A percentile compares a stretch with the other conserved stretches of the same genome.
Conservation (phyloP, 2,797 vertebrate genomes). For the Sebastes minor region DNA sequence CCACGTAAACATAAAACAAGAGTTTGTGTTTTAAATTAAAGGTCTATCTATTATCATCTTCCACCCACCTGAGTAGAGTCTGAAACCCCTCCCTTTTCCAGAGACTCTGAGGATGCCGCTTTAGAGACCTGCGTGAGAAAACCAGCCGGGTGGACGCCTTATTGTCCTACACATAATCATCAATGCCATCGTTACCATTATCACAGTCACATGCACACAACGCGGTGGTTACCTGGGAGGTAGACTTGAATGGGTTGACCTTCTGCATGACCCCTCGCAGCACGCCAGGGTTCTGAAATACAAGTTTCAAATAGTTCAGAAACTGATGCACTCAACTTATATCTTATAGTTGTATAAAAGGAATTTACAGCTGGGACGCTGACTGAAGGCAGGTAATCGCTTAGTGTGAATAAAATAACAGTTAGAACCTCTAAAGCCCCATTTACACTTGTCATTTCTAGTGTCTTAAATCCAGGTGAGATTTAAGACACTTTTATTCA, state of each 20-base stretch:
- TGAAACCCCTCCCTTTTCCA: conserved; percentile 8
- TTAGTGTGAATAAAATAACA: not conserved
- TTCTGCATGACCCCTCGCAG: conserved; percentile 63
- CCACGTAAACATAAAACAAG: too few relatives aligned
- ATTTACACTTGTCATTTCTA: too few relatives aligned
- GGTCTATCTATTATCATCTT: not conserved
- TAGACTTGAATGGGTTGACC: conserved; percentile 67
- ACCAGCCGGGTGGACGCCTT: not conserved
- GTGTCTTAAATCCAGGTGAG: not conserved
- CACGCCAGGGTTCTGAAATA: conserved; percentile 52
- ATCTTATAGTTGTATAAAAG: too few relatives aligned
- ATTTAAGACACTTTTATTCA: not conserved
- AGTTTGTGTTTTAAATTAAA: not conserved
- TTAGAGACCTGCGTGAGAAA: conserved; percentile 42
- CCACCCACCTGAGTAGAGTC: conserved; percentile 51
- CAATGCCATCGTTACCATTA: too few relatives aligned
- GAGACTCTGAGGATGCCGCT: conserved; percentile 36
- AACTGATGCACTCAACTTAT: not conserved
- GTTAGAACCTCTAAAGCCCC: too few relatives aligned
- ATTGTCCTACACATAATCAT: not conserved
- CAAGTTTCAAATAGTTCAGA: not conserved
- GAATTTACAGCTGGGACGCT: not conserved
- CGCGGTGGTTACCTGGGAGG: conserved; percentile 54
- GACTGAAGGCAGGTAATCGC: not conserved
- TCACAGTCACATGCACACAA: not conserved